Evolutionary conservation across 2,888 invertebrate genomes (phyloP), one percentile per base, ranked within the genome.

Genomic region (Scaptomyza cyrtandrae): DNA sequence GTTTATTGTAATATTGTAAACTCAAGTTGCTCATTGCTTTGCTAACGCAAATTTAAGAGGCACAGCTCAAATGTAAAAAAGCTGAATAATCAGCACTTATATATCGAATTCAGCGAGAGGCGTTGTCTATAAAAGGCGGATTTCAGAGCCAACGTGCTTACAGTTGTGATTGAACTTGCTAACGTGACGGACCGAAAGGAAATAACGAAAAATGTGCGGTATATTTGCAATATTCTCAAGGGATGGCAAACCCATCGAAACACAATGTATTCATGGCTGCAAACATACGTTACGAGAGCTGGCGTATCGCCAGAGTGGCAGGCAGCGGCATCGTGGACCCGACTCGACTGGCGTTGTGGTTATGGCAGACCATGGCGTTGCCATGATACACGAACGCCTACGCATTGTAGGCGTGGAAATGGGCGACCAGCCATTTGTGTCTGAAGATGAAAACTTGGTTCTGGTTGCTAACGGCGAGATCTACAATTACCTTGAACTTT

Each of bases 401-500:
- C 88, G 88, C 1, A 86, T 92, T 60, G 79, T 92, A 19, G 90
- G 92, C 14, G 91, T 92, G 1, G 79, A 86, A 11, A 86, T 86
- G 35, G 92, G 92, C 1, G 88, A 92, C 58, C 92, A 92, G 64
- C 92, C 92, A 0, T 75, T 92, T 6, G 77, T 75, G 43, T 91
- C 91, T 0, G 78, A 86, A 13, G 88, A 91, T 53, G 89, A 77
- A 7, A 83, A 87, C 33, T 46, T 92, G 10, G 44, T 90, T n/a
- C 63, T 92, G 35, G 88, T 91, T 49, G 92, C 92, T 48, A 92
- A 92, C 65, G 92, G 92, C 1, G 92, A 92, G 71, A 92, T 92
- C 49, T 92, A 92, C 76, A 92, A 92, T 62, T 92, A 92, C 66
- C 69, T 91, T 49, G 90, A 92, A 37, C 78, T 83, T n/a, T 68